Evolutionary conservation across 2,113 vertebrate species (phyloP).

Genomic region (Scopus umbretta): DNA sequence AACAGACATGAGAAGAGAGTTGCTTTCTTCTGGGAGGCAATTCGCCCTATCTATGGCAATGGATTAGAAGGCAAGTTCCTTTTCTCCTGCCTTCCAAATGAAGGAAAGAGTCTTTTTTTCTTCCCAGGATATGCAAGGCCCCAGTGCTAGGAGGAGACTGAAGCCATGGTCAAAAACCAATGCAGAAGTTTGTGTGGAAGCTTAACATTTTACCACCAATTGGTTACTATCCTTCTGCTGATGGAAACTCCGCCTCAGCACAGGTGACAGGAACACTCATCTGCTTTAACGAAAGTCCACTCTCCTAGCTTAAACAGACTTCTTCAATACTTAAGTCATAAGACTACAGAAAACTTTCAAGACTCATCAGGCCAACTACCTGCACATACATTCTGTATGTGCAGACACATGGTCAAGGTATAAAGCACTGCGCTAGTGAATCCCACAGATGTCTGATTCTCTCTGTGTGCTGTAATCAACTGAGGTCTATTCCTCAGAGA

Average conservation of each 20-base stretch:
- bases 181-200: neutral
- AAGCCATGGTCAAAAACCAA: neutral
- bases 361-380: neutral
- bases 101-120: neutral
- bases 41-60: rapidly evolving
- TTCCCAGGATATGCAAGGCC: neutral
- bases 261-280: neutral
- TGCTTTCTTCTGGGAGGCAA: neutral
- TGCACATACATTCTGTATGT: rapidly evolving
- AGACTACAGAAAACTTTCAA: neutral
- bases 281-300: neutral
- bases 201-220: neutral
- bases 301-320: neutral
- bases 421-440: neutral
- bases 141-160: neutral
- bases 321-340: neutral
- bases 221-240: neutral
- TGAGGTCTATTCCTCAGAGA: neutral
- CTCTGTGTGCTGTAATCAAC: neutral
- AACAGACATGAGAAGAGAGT: neutral
- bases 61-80: neutral
- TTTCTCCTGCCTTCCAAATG: neutral
- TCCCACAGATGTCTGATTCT: neutral
- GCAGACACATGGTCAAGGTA: neutral
- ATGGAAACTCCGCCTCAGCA: neutral